Percentiles rank a stretch among this genome's conserved stretches.
Evolutionary conservation across 2,888 invertebrate genomes (phyloP).

Genomic region (Drosophila bunnanda): DNA sequence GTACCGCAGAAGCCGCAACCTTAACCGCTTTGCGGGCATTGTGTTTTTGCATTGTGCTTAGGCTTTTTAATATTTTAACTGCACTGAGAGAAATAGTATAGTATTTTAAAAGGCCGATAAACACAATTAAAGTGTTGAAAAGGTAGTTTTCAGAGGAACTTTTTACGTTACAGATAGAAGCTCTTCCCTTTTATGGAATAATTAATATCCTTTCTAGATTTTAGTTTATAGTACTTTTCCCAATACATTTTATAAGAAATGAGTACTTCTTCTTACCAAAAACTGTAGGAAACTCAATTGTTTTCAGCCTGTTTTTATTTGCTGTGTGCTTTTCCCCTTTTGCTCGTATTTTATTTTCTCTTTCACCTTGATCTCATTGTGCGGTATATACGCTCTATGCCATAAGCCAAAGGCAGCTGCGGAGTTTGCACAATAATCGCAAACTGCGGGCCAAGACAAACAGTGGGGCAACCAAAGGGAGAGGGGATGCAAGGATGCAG

Average conservation of each 20-base stretch:
- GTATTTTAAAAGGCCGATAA: not conserved
- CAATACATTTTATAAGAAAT: no score
- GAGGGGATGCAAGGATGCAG: not conserved
- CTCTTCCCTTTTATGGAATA: not conserved
- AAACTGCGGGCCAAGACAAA: conserved; percentile 49
- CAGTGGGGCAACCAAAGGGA: conserved; percentile 25
- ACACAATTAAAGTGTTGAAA: not conserved
- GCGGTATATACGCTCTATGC: conserved; percentile 12
- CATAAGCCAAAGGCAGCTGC: conserved; percentile 46
- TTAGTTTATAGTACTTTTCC: not conserved
- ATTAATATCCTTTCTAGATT: not conserved
- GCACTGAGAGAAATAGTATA: conserved; percentile 12
- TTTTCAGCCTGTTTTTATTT: not conserved
- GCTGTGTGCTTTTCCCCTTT: conserved; percentile 37
- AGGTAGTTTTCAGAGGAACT: not conserved
- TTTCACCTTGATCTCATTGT: conserved; percentile 50
- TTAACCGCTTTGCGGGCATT: conserved; percentile 46
- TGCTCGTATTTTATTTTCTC: conserved; percentile 28
- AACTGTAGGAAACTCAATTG: not conserved
- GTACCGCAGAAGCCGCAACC: conserved; percentile 24
- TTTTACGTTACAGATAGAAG: not conserved
- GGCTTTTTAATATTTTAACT: conserved; percentile 75
- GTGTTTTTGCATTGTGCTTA: conserved; percentile 69
- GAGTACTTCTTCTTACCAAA: not conserved
- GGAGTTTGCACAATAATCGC: conserved; percentile 61